phyloP scores from a whole-genome alignment of 2,888 invertebrate species.

The Desoria tigrina region DNA sequence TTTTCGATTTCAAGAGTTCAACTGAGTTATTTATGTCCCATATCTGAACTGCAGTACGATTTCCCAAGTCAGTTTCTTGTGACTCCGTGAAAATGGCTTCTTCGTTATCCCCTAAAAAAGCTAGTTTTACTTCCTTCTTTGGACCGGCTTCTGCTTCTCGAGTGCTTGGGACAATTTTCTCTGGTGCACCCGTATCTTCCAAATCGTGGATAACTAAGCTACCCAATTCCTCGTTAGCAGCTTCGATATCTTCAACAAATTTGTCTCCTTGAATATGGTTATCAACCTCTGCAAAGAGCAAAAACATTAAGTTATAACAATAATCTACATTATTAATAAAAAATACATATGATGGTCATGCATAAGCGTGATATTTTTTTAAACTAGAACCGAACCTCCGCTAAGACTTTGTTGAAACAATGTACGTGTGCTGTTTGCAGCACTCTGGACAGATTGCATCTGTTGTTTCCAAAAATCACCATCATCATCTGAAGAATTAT shows the following conservation, averaged over 20 bases:
- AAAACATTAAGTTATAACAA: constrained; percentile 4
- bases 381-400: neutral
- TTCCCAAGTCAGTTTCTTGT: constrained; percentile 25
- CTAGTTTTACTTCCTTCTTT: constrained; percentile 16
- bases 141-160: constrained; percentile 10
- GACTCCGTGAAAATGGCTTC: neutral
- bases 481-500: constrained; percentile 23
- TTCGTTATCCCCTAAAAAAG: constrained; percentile 25
- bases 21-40: neutral
- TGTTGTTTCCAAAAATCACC: constrained; percentile 39
- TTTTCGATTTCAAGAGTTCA: neutral
- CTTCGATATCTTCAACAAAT: constrained; percentile 46
- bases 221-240: constrained; percentile 44
- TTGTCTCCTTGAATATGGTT: constrained; percentile 24
- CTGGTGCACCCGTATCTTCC: constrained; percentile 35
- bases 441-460: constrained; percentile 36
- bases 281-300: constrained; percentile 22
- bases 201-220: constrained; percentile 49
- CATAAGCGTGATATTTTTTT: neutral
- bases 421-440: constrained; percentile 36
- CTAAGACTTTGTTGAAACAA: constrained; percentile 13
- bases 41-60: neutral
- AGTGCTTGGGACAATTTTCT: constrained; percentile 33
- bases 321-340: neutral
- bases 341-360: no score